Base-by-base conservation (phyloP, 2,888 invertebrate genomes). In the Minunthozetes semirufus region DNA sequence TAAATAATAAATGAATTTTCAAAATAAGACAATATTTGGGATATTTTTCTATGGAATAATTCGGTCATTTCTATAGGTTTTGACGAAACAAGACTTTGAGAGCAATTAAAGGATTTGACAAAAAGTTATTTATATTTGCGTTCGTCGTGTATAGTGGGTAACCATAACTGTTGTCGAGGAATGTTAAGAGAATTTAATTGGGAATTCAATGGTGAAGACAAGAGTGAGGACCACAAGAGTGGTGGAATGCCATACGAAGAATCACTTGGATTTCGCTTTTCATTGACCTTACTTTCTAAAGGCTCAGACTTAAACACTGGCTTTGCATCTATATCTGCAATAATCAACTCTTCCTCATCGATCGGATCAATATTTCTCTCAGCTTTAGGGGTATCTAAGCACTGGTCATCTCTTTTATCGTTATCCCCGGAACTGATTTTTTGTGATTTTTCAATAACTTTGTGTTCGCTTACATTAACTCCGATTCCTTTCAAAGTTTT, bases 401-500 rank as follows among this genome's bases (percentile, higher is more conserved):
- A 22, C 27, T 25, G 25, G 38, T 17, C 48, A 38, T 48, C 25
- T 15, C 11, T 46, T 15, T 15, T 15, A 48, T 70, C 70, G 13
- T 13, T 11, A 1, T 48, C 70, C 5, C 19, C 17, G 11, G 42
- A 22, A 5, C 27, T 6, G 3, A n/a, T 48, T 19, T 48, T 70
- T 4, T 2, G 8, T 13, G 63, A 66, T 8, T 70, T 70, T 15
- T 70, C 48, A 5, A 6, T 13, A 25, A 25, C 22, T 48, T 70
- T 70, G 0, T 70, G 48, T 38, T 70, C 70, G 46, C 15, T 72
- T 27, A 59, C 11, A 72, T 53, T 27, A 50, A 56, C 53, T 9
- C 75, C 77, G 5, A 38, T 68, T 13, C 76, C 77, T 73, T 80
- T 80, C 72, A 82, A 82, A 77, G 83, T 82, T 78, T 84, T 84